Base-by-base conservation (phyloP, 2,888 invertebrate species). In the Leptinotarsa haldemani region DNA sequence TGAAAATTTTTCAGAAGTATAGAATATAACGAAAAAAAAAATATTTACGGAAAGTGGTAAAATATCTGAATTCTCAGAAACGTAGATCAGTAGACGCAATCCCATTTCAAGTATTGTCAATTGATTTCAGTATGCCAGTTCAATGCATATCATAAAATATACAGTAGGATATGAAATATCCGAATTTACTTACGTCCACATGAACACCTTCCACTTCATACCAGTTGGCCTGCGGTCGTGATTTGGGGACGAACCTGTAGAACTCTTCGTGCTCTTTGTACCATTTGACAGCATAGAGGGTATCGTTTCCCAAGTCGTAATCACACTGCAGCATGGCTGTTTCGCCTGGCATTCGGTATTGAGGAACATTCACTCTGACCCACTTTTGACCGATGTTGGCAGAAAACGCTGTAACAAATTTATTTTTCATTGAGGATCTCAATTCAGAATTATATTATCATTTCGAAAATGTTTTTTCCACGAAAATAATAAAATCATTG, bases 221-320 rank as follows among this genome's bases (percentile, higher is more conserved):
- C 77, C 93, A 92, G 84, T 91, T 91, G 83, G 93, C 92, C 77
- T 91, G 91, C 12, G 94, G 93, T 78, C 90, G 90, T 78, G 90
- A 91, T 85, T 93, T 93, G 71, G 94, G 94, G 86, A 94, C 91
- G 86, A 90, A 94, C 82, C 94, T 90, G 89, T 94, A 95, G 88
- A 95, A 94, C 87, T 95, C 95, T 84, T 94, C 94, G 88, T 94
- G 93, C 88, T 94, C 94, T 86, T 94, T 92, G 89, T 94, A 94
- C 94, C 94, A 95, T 88, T 94, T 94, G 83, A 94, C 93, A 22
- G 94, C 93, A 86, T 95, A 94, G 69, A 95, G 88, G 40, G 90
- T 90, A 86, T 94, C 93, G 77, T 87, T 86, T 65, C 87, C 87
- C 66, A 88, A 79, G 77, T 88, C 86, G 83, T 86, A 88, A 79